These are phyloP conservation scores for Muntiacus muntjak DNA, from an alignment of 2,113 vertebrate genomes.

Conservation along the genomic window DNA sequence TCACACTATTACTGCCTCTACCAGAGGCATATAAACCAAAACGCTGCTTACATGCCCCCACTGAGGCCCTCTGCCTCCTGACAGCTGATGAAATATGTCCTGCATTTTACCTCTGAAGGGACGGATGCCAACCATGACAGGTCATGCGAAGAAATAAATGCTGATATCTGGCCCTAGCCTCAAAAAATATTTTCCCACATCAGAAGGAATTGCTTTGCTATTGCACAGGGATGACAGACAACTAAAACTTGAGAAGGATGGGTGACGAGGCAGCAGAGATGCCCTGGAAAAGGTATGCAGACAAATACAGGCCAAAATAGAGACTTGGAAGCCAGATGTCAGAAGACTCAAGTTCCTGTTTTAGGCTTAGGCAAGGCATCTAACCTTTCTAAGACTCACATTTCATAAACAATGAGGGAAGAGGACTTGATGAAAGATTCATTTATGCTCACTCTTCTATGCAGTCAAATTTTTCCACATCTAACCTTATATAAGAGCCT, in stretches of 20 bases:
- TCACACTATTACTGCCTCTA: not conserved
- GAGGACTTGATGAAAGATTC: not conserved
- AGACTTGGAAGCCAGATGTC: not conserved
- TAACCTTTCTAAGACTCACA: not conserved
- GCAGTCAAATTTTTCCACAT: not conserved
- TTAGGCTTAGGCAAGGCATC: not conserved
- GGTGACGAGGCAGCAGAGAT: not conserved
- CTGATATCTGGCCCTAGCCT: not conserved
- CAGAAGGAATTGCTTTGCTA: not conserved
- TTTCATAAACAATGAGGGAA: not conserved
- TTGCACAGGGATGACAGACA: not conserved
- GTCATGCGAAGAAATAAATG: not conserved
- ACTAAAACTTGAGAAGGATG: not conserved
- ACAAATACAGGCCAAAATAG: not conserved
- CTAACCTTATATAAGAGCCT: not conserved
- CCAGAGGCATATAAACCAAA: conserved; percentile 14
- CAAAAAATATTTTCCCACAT: conserved; percentile 4
- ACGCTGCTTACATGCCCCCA: not conserved
- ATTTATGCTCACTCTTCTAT: not conserved
- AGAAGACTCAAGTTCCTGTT: not conserved
- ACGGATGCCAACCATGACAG: not conserved
- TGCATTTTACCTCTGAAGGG: conserved; percentile 1
- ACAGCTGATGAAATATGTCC: not conserved
- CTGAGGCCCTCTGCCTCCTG: not conserved
- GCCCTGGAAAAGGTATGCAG: not conserved